A percentile compares a stretch with the other conserved stretches of the same genome.
Conservation (phyloP, 2,797 vertebrate genomes). For the Columba guinea region DNA sequence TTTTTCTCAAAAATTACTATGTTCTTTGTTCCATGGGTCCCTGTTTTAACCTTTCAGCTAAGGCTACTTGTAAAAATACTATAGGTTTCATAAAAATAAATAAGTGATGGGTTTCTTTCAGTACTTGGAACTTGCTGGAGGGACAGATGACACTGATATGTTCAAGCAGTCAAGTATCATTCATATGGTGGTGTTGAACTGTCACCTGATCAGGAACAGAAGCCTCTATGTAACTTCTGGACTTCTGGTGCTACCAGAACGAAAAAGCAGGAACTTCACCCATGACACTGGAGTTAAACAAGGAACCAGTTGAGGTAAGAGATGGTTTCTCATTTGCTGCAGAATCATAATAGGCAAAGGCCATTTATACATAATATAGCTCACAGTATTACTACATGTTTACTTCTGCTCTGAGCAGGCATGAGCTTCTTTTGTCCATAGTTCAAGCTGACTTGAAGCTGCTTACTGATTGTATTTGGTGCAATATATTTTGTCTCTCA, state of each 20-base stretch:
- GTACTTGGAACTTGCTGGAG: neutral
- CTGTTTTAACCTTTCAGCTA: neutral
- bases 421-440: neutral
- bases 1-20: neutral
- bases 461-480: neutral
- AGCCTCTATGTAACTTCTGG: neutral
- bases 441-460: neutral
- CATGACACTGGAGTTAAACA: neutral
- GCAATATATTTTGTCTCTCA: neutral
- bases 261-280: neutral
- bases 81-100: neutral
- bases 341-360: neutral
- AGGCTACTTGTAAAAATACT: neutral
- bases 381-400: accelerated
- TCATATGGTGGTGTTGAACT: neutral
- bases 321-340: neutral
- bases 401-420: neutral
- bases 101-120: neutral
- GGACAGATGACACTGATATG: neutral
- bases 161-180: neutral
- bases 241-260: neutral
- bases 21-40: neutral
- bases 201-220: neutral
- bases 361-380: neutral
- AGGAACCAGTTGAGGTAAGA: neutral